Conservation (phyloP, 1,140 invertebrate species). For the Gryllus bimaculatus region DNA sequence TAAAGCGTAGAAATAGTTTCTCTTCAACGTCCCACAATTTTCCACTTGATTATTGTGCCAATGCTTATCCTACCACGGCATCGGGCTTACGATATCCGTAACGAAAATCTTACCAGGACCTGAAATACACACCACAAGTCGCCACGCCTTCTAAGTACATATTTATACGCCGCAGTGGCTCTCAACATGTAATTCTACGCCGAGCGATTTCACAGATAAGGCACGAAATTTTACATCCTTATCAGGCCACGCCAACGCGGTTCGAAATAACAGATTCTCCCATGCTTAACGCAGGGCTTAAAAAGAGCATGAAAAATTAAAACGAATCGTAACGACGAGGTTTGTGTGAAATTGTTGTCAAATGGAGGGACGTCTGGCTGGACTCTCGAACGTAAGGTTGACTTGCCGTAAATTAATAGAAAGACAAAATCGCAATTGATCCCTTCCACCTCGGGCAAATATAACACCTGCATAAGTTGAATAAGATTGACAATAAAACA, state of each 20-base stretch:
- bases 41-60: too few species aligned
- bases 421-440: background rate
- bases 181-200: background rate
- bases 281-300: background rate
- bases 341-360: background rate
- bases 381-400: background rate
- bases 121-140: background rate
- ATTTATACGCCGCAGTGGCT: background rate
- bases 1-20: too few species aligned
- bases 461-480: constrained; percentile 4
- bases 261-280: background rate
- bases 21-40: too few species aligned
- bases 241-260: background rate
- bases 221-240: background rate
- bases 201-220: background rate
- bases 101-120: background rate
- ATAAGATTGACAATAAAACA: background rate
- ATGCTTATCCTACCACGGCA: too few species aligned
- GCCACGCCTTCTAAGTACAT: background rate
- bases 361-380: background rate
- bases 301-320: background rate
- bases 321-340: background rate
- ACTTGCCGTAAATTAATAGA: background rate
- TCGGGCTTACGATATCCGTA: background rate
- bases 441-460: background rate